Evolutionary conservation across 2,113 vertebrate species (phyloP), one percentile per base, ranked within the genome.

Genomic region (Corythornis madagascariensis): DNA sequence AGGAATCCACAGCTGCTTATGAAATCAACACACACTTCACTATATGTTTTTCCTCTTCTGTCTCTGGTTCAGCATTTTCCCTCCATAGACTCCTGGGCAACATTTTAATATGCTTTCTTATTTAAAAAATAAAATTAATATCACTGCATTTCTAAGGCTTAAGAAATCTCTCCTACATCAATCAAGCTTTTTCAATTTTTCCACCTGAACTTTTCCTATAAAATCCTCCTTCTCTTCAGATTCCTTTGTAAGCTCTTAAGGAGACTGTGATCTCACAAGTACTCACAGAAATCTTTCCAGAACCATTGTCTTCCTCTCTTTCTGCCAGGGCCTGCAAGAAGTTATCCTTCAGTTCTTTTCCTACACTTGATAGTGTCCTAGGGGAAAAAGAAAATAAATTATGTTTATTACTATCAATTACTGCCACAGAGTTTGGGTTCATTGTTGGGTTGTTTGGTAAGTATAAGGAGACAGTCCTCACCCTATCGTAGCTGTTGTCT

Each of bases 221-320:
- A 78, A 81, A 50, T 3, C 0, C 0, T 19, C 35, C 38, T 53
- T 11, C 8, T 16, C 4, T 16, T 28, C 47, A n/a, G 26, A 42
- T n/a, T 26, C 0, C 13, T 40, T 50, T 33, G 45, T 21, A 71
- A 55, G 9, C 47, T 63, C 7, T 15, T 17, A 42, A 48, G 7
- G 55, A 12, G 5, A 61, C 0, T 6, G 24, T 10, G 1, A 60
- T 45, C 11, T 77, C 26, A 50, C 14, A 95, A 91, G 95, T 98
- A 99, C 99, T 99, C 97, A 99, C 98, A 48, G 96, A 98, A 96
- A 98, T 96, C 97, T 96, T 98, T 94, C 98, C 98, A 70, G 42
- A 97, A 72, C 91, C 93, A 95, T 98, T 98, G 88, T 97, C 98
- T 97, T 98, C 98, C 96, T 98, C 98, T 84, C 98, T 98, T 81